Evolutionary conservation across 2,113 vertebrate genomes (phyloP).

Genomic region (Colistium nudipinnis): DNA sequence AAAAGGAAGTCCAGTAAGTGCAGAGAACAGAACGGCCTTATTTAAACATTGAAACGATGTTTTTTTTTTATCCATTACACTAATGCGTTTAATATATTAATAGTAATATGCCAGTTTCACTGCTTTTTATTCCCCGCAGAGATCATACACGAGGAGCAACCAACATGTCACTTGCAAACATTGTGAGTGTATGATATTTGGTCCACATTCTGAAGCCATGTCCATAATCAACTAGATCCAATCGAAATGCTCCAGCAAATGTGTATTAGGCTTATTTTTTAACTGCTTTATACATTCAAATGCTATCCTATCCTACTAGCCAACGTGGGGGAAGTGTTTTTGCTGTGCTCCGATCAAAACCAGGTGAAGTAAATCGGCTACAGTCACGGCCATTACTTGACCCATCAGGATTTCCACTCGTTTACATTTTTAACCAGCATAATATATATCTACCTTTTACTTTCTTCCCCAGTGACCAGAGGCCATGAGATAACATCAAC

Average conservation of each 20-base stretch:
- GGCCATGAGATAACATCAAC: constrained; percentile 26
- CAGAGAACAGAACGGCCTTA: background rate
- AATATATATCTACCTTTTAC: no score
- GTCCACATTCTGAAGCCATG: no score
- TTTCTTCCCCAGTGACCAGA: constrained; percentile 61
- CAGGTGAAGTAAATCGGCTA: constrained; percentile 38
- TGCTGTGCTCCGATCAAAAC: constrained; percentile 61
- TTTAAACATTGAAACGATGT: background rate
- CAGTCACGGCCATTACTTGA: background rate
- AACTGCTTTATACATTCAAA: background rate
- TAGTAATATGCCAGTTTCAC: no score
- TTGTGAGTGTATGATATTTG: constrained; percentile 59
- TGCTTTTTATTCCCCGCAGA: constrained; percentile 28
- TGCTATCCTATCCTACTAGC: constrained; percentile 33
- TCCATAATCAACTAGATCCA: no score
- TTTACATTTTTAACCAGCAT: background rate
- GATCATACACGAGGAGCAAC: constrained; percentile 55
- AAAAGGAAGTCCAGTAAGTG: constrained; percentile 70
- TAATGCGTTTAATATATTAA: no score
- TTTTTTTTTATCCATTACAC: background rate
- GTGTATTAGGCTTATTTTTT: background rate
- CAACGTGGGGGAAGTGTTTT: constrained; percentile 67
- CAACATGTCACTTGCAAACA: constrained; percentile 50
- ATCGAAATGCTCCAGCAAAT: no score
- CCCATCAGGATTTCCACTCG: background rate